Percentiles rank a stretch among this genome's conserved stretches.
These are phyloP conservation scores for Drosophila nigritarsus DNA, from an alignment of 2,888 invertebrate genomes.

Conservation along the genomic window DNA sequence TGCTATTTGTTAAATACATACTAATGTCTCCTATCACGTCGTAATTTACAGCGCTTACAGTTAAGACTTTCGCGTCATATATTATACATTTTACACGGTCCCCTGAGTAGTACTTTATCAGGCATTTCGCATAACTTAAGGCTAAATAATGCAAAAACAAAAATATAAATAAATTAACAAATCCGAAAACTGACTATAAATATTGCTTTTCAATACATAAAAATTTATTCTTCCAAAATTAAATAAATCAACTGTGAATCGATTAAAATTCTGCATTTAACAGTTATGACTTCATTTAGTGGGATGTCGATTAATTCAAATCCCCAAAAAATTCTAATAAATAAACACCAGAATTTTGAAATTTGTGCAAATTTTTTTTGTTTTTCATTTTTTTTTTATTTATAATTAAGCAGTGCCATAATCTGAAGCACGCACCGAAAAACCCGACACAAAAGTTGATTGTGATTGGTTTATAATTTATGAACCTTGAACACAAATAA, in stretches of 20 bases:
- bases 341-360: conserved; percentile 49
- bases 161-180: conserved; percentile 27
- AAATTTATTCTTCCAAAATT: conserved; percentile 8
- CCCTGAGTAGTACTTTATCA: conserved; percentile 43
- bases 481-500: conserved; percentile 24
- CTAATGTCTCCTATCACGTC: conserved; percentile 43
- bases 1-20: conserved; percentile 55
- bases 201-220: conserved; percentile 17
- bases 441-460: conserved; percentile 44
- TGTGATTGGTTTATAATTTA: conserved; percentile 66
- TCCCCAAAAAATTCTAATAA: conserved; percentile 34
- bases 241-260: conserved; percentile 64
- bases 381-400: conserved; percentile 53
- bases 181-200: conserved; percentile 30
- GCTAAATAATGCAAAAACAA: conserved; percentile 65
- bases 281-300: conserved; percentile 69
- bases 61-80: conserved; percentile 64
- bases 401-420: conserved; percentile 65
- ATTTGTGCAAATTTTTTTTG: conserved; percentile 54
- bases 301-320: conserved; percentile 24
- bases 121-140: conserved; percentile 71
- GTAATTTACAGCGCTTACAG: conserved; percentile 76
- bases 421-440: conserved; percentile 45
- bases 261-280: conserved; percentile 55
- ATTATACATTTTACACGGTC: conserved; percentile 69